These are phyloP conservation scores for Coleophora deauratella DNA, from an alignment of 2,888 invertebrate species.

Conservation along the genomic window DNA sequence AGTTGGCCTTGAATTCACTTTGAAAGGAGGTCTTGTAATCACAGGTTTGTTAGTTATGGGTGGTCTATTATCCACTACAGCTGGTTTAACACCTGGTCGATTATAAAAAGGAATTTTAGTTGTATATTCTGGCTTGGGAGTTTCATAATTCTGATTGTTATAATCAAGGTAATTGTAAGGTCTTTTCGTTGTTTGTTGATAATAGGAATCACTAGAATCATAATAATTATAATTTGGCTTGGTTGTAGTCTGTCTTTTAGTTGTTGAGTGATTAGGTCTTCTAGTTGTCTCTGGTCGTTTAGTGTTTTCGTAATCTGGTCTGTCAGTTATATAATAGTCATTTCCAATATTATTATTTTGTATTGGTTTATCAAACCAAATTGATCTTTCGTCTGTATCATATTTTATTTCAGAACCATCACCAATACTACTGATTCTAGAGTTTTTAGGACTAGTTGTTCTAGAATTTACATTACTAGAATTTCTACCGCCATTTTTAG, in stretches of 20 bases:
- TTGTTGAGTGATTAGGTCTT: conserved; percentile 9
- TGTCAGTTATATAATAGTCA: background rate
- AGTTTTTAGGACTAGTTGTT: conserved; percentile 8
- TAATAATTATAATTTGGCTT: conserved; percentile 1
- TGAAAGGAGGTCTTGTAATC: conserved; percentile 10
- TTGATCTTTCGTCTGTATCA: conserved; percentile 5
- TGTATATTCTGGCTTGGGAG: conserved; percentile 17
- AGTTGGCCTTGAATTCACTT: conserved; percentile 17
- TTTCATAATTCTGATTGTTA: conserved; percentile 3
- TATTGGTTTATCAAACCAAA: conserved; percentile 8
- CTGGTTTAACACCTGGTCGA: conserved; percentile 46
- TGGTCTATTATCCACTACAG: conserved; percentile 33
- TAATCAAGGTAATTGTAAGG: background rate
- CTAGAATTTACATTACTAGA: conserved; percentile 14
- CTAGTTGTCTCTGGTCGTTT: conserved; percentile 11
- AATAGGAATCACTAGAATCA: background rate
- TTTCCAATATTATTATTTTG: background rate
- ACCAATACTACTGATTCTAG: conserved; percentile 3
- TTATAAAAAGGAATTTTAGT: conserved; percentile 27
- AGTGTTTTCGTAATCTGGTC: conserved; percentile 1
- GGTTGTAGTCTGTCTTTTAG: background rate
- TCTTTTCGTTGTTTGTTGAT: conserved; percentile 1
- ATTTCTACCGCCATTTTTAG: conserved; percentile 15
- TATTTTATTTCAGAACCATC: conserved; percentile 3
- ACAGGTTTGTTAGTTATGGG: conserved; percentile 48